Base-by-base conservation (phyloP, 30 jellyfish, hydroid and myxozoan genomes). In the Calvadosia cruxmelitensis region DNA sequence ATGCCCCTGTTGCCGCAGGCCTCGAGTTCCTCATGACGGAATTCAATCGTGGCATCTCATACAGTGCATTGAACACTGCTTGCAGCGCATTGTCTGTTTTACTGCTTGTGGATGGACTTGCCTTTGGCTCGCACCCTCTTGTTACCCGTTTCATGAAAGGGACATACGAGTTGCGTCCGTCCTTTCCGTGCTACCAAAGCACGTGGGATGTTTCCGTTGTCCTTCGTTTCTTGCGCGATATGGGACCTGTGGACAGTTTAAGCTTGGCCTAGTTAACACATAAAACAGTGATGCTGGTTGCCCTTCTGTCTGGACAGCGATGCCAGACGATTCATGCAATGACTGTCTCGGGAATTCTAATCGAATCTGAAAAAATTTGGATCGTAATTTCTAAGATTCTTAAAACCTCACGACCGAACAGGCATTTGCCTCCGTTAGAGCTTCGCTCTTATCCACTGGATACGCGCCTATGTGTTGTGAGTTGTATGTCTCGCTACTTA, bases 111-210 rank as follows among this genome's bases (percentile, higher is more conserved):
- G 50, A 67, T 13, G 78, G 49, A 10, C 51, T 68, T 15, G 72
- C 79, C 28, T 75, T 75, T 75, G 86, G 86, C 34, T 57, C 63
- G 26, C 50, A 52, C 28, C 79, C 78, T 15, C 10, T 75, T 64
- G 86, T 75, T 27, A 66, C n/a, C n/a, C 53, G 81, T 31, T 78
- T 78, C 42, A 3, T 78, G 71, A 52, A 69, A 34, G 91, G 91
- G 20, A 33, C 53, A 7, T 68, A 67, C 69, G 52, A 67, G 20
- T 33, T 67, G 27, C 50, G 91, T 48, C 91, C 91, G 0, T 33
- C 91, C 0, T 53, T 78, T 3, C 91, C 91, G 29, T 57, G 53
- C 32, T 35, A 68, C 24, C 68, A 29, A 0, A 20, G 27, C 29
- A 69, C 68, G 0, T 78, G 81, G 82, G 81, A 78, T 51, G 76